Conservation (phyloP, 2,888 invertebrate genomes). For the Caenorhabditis sp. region DNA sequence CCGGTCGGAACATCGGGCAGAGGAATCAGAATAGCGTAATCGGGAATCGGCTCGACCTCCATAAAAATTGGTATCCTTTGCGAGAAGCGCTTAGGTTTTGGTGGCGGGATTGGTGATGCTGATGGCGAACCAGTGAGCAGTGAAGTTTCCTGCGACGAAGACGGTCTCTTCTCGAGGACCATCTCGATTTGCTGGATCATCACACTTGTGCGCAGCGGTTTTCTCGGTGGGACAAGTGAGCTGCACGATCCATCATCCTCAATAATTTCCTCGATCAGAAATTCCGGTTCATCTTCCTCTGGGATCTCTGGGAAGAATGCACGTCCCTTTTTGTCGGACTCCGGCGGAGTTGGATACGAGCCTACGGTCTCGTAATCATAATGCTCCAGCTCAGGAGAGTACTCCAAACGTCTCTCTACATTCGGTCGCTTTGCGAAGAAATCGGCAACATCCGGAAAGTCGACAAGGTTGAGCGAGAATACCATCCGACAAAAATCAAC, state of each 20-base stretch:
- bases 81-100: constrained; percentile 33
- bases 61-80: constrained; percentile 31
- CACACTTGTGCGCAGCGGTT: constrained; percentile 17
- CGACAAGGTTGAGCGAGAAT: constrained; percentile 7
- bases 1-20: not conserved
- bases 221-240: constrained; percentile 5
- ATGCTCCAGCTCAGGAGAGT: not conserved
- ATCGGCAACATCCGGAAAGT: not conserved
- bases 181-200: constrained; percentile 41
- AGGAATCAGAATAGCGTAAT: constrained; percentile 2
- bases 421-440: not conserved
- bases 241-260: not conserved
- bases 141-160: no score
- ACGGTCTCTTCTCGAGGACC: constrained; percentile 12
- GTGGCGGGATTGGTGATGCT: constrained; percentile 34
- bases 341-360: constrained; percentile 9
- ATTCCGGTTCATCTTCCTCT: constrained; percentile 24
- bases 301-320: not conserved
- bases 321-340: not conserved
- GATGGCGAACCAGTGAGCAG: no score
- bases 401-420: not conserved
- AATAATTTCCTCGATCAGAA: constrained; percentile 29
- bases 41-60: constrained; percentile 30
- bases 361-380: not conserved
- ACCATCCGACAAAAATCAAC: constrained; percentile 20